Evolutionary conservation across 2,113 vertebrate species (phyloP), one percentile per base, ranked within the genome.

Genomic region (Microcebus ravelobensis): DNA sequence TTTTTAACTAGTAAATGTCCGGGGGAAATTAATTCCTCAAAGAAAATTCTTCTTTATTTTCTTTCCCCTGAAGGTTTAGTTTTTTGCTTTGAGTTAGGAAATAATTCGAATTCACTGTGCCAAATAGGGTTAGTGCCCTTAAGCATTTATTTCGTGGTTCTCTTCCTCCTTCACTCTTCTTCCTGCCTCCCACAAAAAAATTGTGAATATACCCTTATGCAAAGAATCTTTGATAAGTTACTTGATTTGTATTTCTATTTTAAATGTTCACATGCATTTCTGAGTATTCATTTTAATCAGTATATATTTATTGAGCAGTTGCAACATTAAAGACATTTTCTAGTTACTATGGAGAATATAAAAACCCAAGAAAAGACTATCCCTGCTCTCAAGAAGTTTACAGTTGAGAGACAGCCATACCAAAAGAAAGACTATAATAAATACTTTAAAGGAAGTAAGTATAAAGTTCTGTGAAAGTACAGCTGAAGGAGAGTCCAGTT

Each of bases 301-400:
- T 96, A 90, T 95, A n/a, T 95, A 87, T 96, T 96, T 98, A 71
- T 95, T 12, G 20, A 96, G 83, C 91, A 96, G 63, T 97, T 95
- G 84, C 68, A 96, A 94, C 45, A 14, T 91, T 96, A 95, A 96
- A 93, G 77, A 93, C 77, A 76, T 39, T 97, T 92, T 59, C 67
- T 97, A 96, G 79, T 96, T 96, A 74, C 80, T 97, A 65, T 88
- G 74, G 85, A 95, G 86, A 94, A 89, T 82, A 88, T 87, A 86
- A 94, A 97, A 96, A 87, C 65, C 73, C 61, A 96, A 91, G 95
- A 96, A 95, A 90, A 96, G 87, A 96, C 13, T 95, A 84, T 90
- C 34, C 57, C 36, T 88, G 55, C 73, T 86, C 81, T 88, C 93
- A 79, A 96, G 90, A 96, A 91, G 91, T 97, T 96, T 95, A 81